Conservation (phyloP, 2,113 vertebrate species). For the Pelecanus crispus region DNA sequence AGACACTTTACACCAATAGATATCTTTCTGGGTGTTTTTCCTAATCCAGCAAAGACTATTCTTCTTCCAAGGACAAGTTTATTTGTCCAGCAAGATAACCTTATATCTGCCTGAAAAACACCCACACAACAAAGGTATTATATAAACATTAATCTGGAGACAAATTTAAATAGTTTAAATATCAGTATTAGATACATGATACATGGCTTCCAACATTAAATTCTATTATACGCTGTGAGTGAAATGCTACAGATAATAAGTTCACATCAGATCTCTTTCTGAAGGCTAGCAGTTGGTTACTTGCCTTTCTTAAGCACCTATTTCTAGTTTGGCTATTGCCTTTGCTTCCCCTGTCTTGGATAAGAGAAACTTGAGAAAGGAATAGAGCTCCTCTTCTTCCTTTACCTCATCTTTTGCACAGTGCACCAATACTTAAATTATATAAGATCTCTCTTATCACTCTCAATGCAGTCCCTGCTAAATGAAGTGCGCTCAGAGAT, state of each 20-base stretch:
- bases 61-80: not conserved
- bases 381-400: not conserved
- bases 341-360: not conserved
- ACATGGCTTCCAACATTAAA: not conserved
- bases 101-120: not conserved
- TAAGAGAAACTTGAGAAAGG: not conserved
- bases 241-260: not conserved
- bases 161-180: not conserved
- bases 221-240: not conserved
- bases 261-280: not conserved
- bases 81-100: not conserved
- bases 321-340: not conserved
- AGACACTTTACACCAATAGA: not conserved
- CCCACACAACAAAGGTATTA: not conserved
- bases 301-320: not conserved
- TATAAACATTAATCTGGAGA: not conserved
- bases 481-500: not conserved
- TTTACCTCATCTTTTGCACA: not conserved
- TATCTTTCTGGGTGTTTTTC: not conserved
- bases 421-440: not conserved
- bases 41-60: not conserved
- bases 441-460: not conserved
- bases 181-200: not conserved
- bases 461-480: not conserved
- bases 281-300: not conserved